Percentiles rank a stretch among this genome's conserved stretches.
Evolutionary conservation across 2,888 invertebrate genomes (phyloP).

Genomic region (Spisula solida): DNA sequence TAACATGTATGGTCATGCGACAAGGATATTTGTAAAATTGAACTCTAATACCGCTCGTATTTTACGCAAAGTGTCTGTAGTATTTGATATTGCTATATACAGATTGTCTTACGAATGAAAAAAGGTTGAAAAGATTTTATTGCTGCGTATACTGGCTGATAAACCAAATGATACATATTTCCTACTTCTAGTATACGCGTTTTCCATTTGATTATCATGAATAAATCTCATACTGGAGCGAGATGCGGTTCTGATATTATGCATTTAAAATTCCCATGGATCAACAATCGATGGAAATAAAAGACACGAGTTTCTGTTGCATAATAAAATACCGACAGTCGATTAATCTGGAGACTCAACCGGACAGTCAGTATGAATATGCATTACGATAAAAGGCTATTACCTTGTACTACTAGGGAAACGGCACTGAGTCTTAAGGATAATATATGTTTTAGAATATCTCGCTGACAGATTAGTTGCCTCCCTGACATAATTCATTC

Average conservation of each 20-base stretch:
- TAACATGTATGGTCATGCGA: no score
- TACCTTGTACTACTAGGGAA: background rate
- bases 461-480: no score
- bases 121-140: background rate
- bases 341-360: background rate
- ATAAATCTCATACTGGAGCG: background rate
- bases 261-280: background rate
- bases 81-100: background rate
- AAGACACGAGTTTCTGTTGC: background rate
- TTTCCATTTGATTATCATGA: slow-evolving; percentile 1
- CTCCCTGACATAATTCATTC: no score
- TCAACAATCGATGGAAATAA: background rate
- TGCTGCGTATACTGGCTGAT: background rate
- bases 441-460: no score
- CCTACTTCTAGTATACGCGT: background rate
- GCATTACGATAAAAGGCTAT: background rate
- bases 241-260: background rate
- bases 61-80: no score
- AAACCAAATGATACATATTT: background rate
- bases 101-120: background rate
- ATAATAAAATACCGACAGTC: background rate
- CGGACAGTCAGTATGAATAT: slow-evolving; percentile 2
- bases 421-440: background rate
- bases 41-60: no score
- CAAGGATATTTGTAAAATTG: no score